These are phyloP conservation scores for Butorides virescens DNA, from an alignment of 2,113 vertebrate genomes.

Conservation along the genomic window DNA sequence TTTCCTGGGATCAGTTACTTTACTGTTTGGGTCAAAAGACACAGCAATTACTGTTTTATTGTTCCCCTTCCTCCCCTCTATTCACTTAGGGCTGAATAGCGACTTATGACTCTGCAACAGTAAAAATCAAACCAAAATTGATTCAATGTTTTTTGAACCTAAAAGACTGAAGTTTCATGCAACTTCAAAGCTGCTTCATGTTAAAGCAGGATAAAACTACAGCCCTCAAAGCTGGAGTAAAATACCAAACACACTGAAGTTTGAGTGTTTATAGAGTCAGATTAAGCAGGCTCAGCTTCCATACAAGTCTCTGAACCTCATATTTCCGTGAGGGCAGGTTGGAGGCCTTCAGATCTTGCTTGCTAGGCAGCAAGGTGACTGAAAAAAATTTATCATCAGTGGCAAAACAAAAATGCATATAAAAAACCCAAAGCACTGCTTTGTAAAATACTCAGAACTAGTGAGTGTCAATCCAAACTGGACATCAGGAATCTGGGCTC, in stretches of 20 bases:
- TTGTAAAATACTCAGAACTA: not conserved
- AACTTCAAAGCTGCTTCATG: not conserved
- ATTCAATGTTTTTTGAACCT: not conserved
- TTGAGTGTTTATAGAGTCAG: not conserved
- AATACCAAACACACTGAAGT: not conserved
- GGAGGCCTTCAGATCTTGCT: not conserved
- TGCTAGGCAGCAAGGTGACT: not conserved
- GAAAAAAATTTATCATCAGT: not conserved
- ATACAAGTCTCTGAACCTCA: not conserved
- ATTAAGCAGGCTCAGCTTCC: not conserved
- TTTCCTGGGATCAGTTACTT: not conserved
- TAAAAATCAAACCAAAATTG: not conserved
- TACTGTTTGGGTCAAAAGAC: not conserved
- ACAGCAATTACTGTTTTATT: not conserved
- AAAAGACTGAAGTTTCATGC: not conserved
- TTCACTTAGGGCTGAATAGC: not conserved
- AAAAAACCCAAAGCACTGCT: accelerated
- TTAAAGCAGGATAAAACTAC: not conserved
- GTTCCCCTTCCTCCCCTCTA: not conserved
- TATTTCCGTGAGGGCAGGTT: not conserved
- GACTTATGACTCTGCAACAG: not conserved
- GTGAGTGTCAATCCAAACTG: not conserved
- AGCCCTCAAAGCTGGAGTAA: not conserved
- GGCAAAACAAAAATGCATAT: not conserved
- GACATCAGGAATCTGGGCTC: not conserved